Evolutionary conservation across 2,888 invertebrate species (phyloP), one percentile per base, ranked within the genome.

Genomic region (Melanotus villosus): DNA sequence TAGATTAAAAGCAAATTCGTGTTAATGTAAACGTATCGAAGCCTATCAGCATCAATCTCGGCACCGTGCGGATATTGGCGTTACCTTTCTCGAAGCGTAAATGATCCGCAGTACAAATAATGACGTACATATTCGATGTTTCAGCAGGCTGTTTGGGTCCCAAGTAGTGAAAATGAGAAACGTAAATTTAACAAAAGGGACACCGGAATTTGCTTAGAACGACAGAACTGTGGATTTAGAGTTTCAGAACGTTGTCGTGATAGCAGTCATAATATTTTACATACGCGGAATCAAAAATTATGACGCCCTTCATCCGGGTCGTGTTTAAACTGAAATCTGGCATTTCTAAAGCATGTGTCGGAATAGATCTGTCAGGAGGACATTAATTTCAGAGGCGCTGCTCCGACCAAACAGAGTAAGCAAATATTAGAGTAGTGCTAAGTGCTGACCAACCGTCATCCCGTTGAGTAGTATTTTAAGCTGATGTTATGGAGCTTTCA

Each of bases 1-100:
- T 50, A 63, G 26, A 50, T 41, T 52, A 38, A 63, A 63, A 63
- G 63, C 52, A 52, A 63, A 63, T 38, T 52, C 63, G 63, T 63
- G 63, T 63, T 34, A 52, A 59, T 59, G 59, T 38, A 59, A 59
- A 59, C 59, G 45, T 59, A 45, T 41, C 23, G 38, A 57, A 57
- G 23, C 23, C 36, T 38, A 36, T 57, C 21, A 57, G 38, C 41
- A 57, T 38, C 23, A 57, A 47, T 47, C 47, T 47, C 23, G 10
- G 23, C 23, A 47, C 19, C 23, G 47, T 23, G 10, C 21, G 47
- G 47, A 47, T 47, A 47, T 47, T 47, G 47, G 47, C 19, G 47
- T 12, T 47, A 47, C 47, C 47, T 47, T 47, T 21, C 47, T 47
- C 21, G 23, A 21, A 23, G 32, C 38, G 16, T 57, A 36, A 41